A percentile compares a stretch with the other conserved stretches of the same genome.
These are phyloP conservation scores for Ectemnius lituratus DNA, from an alignment of 2,888 invertebrate species.

Conservation along the genomic window DNA sequence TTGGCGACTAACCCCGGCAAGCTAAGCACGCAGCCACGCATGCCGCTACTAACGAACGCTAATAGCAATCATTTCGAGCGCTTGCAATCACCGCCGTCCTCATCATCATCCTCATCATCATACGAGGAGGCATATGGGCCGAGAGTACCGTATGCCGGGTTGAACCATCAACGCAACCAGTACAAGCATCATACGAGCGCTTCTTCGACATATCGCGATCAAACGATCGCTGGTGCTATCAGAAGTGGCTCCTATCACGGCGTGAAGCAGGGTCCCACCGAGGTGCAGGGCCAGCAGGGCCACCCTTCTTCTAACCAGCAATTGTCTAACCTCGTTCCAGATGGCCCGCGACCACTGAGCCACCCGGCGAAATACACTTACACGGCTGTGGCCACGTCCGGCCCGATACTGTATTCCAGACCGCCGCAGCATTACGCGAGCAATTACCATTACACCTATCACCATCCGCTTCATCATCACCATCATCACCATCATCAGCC, in stretches of 20 bases:
- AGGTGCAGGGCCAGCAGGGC: constrained; percentile 58
- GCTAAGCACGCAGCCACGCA: constrained; percentile 50
- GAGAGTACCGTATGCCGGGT: constrained; percentile 32
- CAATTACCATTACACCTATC: constrained; percentile 55
- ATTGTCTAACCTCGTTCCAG: constrained; percentile 75
- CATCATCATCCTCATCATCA: constrained; percentile 52
- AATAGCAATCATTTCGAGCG: constrained; percentile 63
- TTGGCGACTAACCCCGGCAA: constrained; percentile 61
- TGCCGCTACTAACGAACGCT: constrained; percentile 62
- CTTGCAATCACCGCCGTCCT: constrained; percentile 55
- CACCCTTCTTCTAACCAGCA: constrained; percentile 67
- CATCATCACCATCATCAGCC: constrained; percentile 44
- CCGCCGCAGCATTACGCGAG: constrained; percentile 56
- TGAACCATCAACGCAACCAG: constrained; percentile 34
- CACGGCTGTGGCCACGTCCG: constrained; percentile 49
- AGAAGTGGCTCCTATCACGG: constrained; percentile 35
- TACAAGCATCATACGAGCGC: constrained; percentile 38
- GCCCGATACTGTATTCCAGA: constrained; percentile 64
- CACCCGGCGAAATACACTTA: constrained; percentile 66
- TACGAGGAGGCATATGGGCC: constrained; percentile 38
- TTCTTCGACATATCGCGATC: constrained; percentile 48
- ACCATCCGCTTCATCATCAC: constrained; percentile 43
- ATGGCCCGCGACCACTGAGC: constrained; percentile 69
- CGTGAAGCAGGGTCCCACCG: constrained; percentile 51
- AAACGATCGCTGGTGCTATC: constrained; percentile 30